phyloP scores from a whole-genome alignment of 2,797 vertebrate species.

The Arnoldichthys spilopterus region DNA sequence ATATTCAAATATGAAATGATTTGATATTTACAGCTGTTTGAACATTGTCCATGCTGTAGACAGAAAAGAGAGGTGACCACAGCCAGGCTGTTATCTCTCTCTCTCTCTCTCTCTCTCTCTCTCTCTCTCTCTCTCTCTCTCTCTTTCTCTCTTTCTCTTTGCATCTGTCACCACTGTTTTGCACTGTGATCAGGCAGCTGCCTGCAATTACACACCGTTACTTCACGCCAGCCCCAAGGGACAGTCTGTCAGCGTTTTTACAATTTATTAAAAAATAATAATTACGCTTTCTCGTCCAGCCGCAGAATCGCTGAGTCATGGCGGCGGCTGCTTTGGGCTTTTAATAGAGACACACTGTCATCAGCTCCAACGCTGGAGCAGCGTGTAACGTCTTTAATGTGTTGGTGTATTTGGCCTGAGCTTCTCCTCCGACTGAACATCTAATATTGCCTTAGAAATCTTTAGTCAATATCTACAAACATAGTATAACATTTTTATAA shows the following conservation, averaged over 20 bases:
- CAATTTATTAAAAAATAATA: conserved; percentile 65
- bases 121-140: neutral
- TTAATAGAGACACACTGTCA: neutral
- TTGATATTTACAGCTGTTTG: too few relatives aligned
- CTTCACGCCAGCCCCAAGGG: conserved; percentile 56
- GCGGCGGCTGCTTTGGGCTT: conserved; percentile 4
- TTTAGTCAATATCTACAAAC: neutral
- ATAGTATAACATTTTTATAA: neutral
- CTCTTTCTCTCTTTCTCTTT: neutral
- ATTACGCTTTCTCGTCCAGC: conserved; percentile 49
- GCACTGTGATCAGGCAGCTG: conserved; percentile 25
- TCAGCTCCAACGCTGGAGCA: neutral
- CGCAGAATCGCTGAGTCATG: conserved; percentile 29
- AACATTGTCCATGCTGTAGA: neutral
- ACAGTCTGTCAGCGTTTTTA: conserved; percentile 60
- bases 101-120: conserved; percentile 6
- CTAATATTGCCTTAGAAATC: neutral
- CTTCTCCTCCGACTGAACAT: neutral
- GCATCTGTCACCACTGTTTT: conserved; percentile 28
- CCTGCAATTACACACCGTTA: conserved; percentile 61
- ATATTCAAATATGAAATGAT: too few relatives aligned
- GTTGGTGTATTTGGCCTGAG: neutral
- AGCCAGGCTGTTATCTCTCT: too few relatives aligned
- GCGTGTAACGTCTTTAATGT: neutral
- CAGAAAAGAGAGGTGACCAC: neutral